Base-by-base conservation (phyloP, 2,113 vertebrate species). In the Mesembrinibis cayennensis region DNA sequence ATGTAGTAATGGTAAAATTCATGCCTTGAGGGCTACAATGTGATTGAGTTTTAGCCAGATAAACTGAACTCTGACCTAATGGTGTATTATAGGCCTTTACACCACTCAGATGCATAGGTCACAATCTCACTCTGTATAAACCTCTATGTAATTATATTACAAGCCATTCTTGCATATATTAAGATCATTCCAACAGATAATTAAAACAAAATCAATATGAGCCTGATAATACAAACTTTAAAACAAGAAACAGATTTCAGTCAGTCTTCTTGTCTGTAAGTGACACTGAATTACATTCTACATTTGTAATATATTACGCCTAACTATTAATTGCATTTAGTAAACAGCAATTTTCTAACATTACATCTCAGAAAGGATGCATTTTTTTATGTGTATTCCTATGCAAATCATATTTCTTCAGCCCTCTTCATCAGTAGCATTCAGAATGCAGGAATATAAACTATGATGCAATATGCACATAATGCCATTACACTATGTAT, bases 41-140 rank as follows among this genome's bases (percentile, higher is more conserved):
- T 97, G 97, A 98, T 98, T 98, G 97, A 98, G 98, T 98, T 98
- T 98, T 97, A 97, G 74, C 83, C 92, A 96, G 89, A 97, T 91
- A 98, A 97, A 98, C 97, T 97, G 97, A 98, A 98, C 97, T 98
- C 97, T 98, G 97, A 95, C 95, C 97, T 98, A 98, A 98, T 86
- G 95, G 97, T 96, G 85, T 97, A 95, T 97, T 97, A 97, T 66
- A 97, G 96, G 96, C 96, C 96, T 98, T 95, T 87, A 96, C 94
- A 96, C 67, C 18, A 67, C 90, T 95, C 67, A 56, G 52, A 92
- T 23, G 38, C 42, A 74, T 50, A 91, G 85, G 89, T 97, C 89
- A 90, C 40, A 77, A 70, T 93, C 53, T 91, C 82, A 84, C 49
- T 90, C 30, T 71, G 47, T 55, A 91, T 85, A 97, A 96, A 78